Evolutionary conservation across 2,113 vertebrate genomes (phyloP), one percentile per base, ranked within the genome.

Genomic region (Promerops cafer): DNA sequence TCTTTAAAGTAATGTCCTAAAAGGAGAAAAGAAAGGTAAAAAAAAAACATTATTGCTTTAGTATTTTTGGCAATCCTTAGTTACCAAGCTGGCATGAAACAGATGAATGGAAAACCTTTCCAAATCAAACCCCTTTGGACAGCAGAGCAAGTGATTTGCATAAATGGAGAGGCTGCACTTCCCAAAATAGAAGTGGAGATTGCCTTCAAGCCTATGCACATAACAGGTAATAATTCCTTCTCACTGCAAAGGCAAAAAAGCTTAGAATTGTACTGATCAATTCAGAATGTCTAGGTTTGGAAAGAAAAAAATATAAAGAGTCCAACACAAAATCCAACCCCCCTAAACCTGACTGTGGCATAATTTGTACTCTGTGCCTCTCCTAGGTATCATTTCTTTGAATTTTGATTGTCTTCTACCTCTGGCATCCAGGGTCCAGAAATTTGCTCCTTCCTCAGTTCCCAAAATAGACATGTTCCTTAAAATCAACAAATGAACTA

Each of bases 1-100:
- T 99, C 98, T 99, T 99, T 95, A 99, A 98, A 72, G 99, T 99
- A 94, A 99, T 99, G 97, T 99, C 99, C 99, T 99, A 90, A 68
- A 96, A 83, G n/a, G 89, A 89, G 84, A 82, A 8, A 72, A 88
- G 40, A 80, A 93, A 72, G 3, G 27, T 22, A 0, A 61, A 47
- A 45, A 47, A 45, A 39, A 37, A 17, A 17, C 9, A 18, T 10
- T 5, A 18, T 27, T 56, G 7, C 37, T 90, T 88, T 16, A 54
- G 27, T 56, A 24, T 54, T 92, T 92, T 65, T 74, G 63, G 45
- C 6, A 57, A 24, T 37, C 39, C 20, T 33, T 40, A 57, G 22
- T 52, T 57, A 49, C 28, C n/a, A 72, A 49, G 65, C 42, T 53
- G 80, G 59, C 6, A 44, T 3, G 11, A 83, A 71, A 64, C 10